A percentile compares a stretch with the other conserved stretches of the same genome.
These are phyloP conservation scores for Spodoptera exigua DNA, from an alignment of 2,888 invertebrate species.

Conservation along the genomic window DNA sequence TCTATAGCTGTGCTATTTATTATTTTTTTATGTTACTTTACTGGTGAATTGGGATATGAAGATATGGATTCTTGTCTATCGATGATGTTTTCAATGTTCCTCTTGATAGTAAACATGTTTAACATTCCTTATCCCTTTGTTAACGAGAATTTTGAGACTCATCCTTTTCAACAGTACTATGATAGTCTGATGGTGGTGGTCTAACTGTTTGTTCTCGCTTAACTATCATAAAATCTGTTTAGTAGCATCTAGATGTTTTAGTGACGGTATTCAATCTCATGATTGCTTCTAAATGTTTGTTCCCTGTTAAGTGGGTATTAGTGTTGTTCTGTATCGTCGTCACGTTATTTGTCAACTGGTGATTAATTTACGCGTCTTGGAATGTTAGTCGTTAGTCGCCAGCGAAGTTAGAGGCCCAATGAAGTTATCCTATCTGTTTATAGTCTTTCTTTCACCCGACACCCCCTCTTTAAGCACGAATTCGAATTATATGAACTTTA, in stretches of 20 bases:
- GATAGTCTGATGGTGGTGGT: background rate
- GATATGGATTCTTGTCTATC: background rate
- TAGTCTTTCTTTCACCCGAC: background rate
- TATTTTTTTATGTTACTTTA: background rate
- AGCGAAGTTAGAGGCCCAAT: conserved; percentile 10
- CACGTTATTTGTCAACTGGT: background rate
- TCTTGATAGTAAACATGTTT: background rate
- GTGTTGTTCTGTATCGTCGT: background rate
- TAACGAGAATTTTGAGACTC: background rate
- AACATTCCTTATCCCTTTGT: conserved; percentile 1
- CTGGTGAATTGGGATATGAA: background rate
- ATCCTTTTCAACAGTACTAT: background rate
- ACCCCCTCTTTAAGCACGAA: background rate
- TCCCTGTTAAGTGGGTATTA: background rate
- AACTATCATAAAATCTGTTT: too few relatives aligned
- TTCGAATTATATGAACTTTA: background rate
- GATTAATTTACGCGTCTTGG: background rate
- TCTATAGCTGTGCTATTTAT: background rate
- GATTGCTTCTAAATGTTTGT: too few relatives aligned
- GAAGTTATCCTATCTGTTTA: background rate
- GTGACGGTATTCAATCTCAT: too few relatives aligned
- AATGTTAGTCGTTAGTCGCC: conserved; percentile 18
- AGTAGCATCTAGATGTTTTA: too few relatives aligned
- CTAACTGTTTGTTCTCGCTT: background rate
- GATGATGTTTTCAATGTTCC: background rate